phyloP scores from a whole-genome alignment of 1,140 invertebrate species.

The Cardiocondyla obscurior region DNA sequence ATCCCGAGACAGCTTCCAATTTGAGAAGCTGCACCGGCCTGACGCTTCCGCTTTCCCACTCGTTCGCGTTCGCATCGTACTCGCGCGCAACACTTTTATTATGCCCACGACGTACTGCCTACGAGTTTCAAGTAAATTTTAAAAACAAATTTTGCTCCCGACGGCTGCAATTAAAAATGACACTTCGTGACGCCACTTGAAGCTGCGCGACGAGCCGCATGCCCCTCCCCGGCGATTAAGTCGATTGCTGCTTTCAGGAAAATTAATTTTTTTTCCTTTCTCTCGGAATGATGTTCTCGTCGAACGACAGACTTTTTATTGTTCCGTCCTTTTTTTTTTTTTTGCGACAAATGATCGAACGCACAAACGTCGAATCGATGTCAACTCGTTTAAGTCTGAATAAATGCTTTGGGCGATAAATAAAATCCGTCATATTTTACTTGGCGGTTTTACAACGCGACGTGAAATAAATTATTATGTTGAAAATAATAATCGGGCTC shows the following conservation, averaged over 20 bases:
- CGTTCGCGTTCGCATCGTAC: neutral
- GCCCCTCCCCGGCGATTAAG: neutral
- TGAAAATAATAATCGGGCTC: neutral
- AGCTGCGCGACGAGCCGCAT: neutral
- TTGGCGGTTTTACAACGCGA: neutral
- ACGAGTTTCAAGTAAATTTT: neutral
- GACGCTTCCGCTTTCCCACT: constrained; percentile 17
- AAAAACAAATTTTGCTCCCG: neutral
- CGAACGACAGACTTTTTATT: too few relatives aligned
- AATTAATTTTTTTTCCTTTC: neutral
- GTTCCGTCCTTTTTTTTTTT: too few relatives aligned
- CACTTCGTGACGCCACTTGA: too few relatives aligned
- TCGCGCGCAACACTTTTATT: constrained; percentile 25
- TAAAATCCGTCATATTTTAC: neutral
- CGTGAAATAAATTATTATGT: neutral
- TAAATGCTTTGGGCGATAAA: too few relatives aligned
- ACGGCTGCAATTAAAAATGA: neutral
- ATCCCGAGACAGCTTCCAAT: constrained; percentile 29
- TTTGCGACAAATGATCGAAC: too few relatives aligned
- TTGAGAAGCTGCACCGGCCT: constrained; percentile 6
- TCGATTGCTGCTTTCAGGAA: neutral
- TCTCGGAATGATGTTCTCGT: neutral
- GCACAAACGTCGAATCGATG: too few relatives aligned
- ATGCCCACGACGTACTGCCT: neutral
- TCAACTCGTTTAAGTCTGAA: too few relatives aligned